Base-by-base conservation (phyloP, 1,140 invertebrate species). In the Drosophila lowei region DNA sequence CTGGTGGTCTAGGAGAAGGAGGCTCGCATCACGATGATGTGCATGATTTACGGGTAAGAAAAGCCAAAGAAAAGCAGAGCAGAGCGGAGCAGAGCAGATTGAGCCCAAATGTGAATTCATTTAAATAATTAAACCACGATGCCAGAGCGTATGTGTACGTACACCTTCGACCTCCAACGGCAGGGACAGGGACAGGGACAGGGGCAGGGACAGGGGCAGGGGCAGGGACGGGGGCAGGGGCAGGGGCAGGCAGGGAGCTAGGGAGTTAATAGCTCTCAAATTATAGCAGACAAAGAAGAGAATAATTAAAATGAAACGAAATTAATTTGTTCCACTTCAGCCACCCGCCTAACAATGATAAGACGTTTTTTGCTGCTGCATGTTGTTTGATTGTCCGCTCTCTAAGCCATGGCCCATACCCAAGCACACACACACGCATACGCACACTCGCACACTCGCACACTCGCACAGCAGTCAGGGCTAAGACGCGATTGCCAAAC, bases 321-420 rank as follows among this genome's bases (percentile, higher is more conserved):
- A 88, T 88, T 86, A 88, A 86, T 86, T 86, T 86, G 83, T 86
- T 86, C 83, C 83, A 86, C 83, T 86, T 81, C 78, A 86, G 81
- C 77, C 78, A 86, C 78, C 83, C 78, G 78, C 78, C 83, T 88
- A 76, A 88, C 83, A 88, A 88, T 86, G 77, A 86, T 86, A 86
- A 78, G 83, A 67, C 71, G 46, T 63, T 77, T 77, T 50, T 52
- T 9, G 42, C 59, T 62, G 63, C 23, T 25, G 23, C 23, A 23
- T 23, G 57, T 34, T 76, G 43, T 75, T 73, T 47, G 61, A 59
- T 75, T 78, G 61, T 67, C 21, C 23, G 23, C 23, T 25, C 56
- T 79, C 77, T 77, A 30, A 58, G 78, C 73, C 81, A 67, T 75
- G 77, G 79, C 77, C 77, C 77, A 78, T 53, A 63, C 41, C 47